Base-by-base conservation (phyloP, 2,888 invertebrate species). In the Eupithecia exiguata region DNA sequence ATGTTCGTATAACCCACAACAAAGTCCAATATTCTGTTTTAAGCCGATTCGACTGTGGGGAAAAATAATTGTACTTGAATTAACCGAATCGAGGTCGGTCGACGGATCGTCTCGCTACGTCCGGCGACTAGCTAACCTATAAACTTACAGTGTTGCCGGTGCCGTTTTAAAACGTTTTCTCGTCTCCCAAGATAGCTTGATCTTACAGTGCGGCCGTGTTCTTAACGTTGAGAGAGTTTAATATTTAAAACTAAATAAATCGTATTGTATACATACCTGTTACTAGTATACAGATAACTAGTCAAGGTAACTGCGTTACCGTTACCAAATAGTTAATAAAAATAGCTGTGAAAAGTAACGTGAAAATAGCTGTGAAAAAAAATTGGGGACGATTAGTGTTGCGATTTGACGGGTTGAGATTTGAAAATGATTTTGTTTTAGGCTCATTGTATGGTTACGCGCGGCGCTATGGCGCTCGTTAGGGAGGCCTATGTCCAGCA, bases 241-340 rank as follows among this genome's bases (percentile, higher is more conserved):
- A 49, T 16, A 49, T n/a, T 2, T 25, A 14, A 61, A 61, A 21
- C 58, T 25, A 25, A 25, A 21, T 10, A 53, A 58, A 58, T 25
- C 25, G 16, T 21, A 21, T 53, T 14, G 25, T 58, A 58, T 58
- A 53, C 53, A 53, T 62, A 62, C 35, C 35, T 30, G 35, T 35
- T 18, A 30, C 18, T 35, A 62, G 18, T 30, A 66, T 69, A 71
- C 74, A 14, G 12, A 38, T 35, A 46, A 61, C 43, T 40, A 66
- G 66, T 66, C 66, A 66, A 21, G 40, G 66, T 36, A n/a, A 65
- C 18, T 21, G 5, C 35, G 68, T 68, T 68, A 36, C 72, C 12
- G 36, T 38, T 66, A 66, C 43, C 18, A 10, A 61, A 18, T 71
- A 71, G 18, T 69, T 62, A 25, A 36, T 25, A 58, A n/a, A 49